Evolutionary conservation across 1,140 invertebrate species (phyloP).

Genomic region (Lepidostoma basale): DNA sequence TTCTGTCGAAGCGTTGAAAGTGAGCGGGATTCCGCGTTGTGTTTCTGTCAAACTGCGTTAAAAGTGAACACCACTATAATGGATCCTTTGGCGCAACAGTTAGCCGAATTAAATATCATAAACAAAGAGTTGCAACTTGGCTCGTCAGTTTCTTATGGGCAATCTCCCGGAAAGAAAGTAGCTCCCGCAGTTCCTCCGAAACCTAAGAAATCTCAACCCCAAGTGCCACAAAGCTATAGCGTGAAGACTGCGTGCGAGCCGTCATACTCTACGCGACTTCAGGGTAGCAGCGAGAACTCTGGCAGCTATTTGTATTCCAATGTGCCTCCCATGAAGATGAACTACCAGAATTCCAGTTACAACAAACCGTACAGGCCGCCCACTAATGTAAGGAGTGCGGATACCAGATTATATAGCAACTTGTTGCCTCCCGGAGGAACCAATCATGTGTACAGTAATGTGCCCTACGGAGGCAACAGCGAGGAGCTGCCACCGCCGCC

Average conservation of each 20-base stretch:
- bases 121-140: constrained; percentile 55
- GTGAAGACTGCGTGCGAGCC: constrained; percentile 59
- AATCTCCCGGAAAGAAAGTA: constrained; percentile 65
- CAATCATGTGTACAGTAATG: constrained; percentile 61
- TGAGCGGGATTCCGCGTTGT: neutral
- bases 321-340: constrained; percentile 55
- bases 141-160: constrained; percentile 33
- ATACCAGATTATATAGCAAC: constrained; percentile 63
- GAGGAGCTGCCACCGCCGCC: constrained; percentile 51
- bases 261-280: constrained; percentile 56
- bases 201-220: constrained; percentile 68
- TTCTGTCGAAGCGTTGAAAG: neutral
- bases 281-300: constrained; percentile 51
- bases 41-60: constrained; percentile 4
- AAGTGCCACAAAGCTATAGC: constrained; percentile 64
- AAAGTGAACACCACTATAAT: constrained; percentile 47
- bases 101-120: constrained; percentile 63
- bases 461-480: constrained; percentile 52
- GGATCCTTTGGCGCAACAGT: constrained; percentile 64
- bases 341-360: constrained; percentile 48
- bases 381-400: constrained; percentile 55
- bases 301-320: constrained; percentile 56
- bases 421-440: constrained; percentile 57
- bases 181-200: constrained; percentile 81
- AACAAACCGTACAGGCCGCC: constrained; percentile 59